A percentile compares a stretch with the other conserved stretches of the same genome.
phyloP scores from a whole-genome alignment of 1,140 invertebrate species.

The Cephus cinctus region DNA sequence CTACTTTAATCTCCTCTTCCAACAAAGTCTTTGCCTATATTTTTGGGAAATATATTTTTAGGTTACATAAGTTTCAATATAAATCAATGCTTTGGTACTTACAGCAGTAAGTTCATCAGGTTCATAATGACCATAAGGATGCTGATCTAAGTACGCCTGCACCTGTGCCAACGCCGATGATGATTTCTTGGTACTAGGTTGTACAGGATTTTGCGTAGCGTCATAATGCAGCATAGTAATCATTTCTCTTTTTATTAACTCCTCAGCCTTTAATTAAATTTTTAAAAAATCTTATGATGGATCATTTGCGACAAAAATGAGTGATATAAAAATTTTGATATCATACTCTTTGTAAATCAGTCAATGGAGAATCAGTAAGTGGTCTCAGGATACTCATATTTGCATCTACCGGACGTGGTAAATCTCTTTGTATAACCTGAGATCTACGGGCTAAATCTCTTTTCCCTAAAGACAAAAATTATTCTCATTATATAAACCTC shows the following conservation, averaged over 20 bases:
- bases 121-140: conserved; percentile 77
- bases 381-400: conserved; percentile 81
- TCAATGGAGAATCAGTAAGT: conserved; percentile 70
- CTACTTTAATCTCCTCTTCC: conserved; percentile 82
- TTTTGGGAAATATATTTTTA: conserved; percentile 14
- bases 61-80: background rate
- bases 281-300: too few relatives aligned
- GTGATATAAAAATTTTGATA: conserved; percentile 4
- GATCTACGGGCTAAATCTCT: conserved; percentile 79
- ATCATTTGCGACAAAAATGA: too few relatives aligned
- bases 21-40: conserved; percentile 66
- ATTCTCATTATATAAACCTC: conserved; percentile 8
- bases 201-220: conserved; percentile 67
- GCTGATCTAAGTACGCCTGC: conserved; percentile 78
- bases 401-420: conserved; percentile 87
- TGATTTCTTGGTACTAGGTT: conserved; percentile 49
- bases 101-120: conserved; percentile 71
- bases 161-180: conserved; percentile 60
- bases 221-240: conserved; percentile 93
- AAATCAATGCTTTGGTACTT: conserved; percentile 20
- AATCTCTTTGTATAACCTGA: conserved; percentile 81
- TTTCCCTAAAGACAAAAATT: conserved; percentile 40
- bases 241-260: conserved; percentile 97
- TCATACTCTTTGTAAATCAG: conserved; percentile 77
- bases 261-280: conserved; percentile 74